Base-by-base conservation (phyloP, 2,113 vertebrate species). In the Spizaetus ornatus region DNA sequence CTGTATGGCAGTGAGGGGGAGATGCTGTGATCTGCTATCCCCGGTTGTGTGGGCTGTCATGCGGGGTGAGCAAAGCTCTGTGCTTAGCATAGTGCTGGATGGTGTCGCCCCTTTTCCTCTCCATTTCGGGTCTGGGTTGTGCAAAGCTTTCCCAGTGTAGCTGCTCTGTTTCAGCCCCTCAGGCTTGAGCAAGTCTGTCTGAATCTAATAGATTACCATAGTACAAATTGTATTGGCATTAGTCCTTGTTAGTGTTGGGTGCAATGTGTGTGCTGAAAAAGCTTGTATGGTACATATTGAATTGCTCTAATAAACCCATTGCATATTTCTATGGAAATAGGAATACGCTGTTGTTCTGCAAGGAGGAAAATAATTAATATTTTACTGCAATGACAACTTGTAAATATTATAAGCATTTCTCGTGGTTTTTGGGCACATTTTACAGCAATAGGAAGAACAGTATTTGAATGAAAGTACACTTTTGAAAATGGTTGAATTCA, bases 41-140 rank as follows among this genome's bases (percentile, higher is more conserved):
- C 25, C 1, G 0, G 12, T 18, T 12, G 7, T 0, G 1, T 47
- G 13, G 40, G 63, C 13, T 32, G 18, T 53, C 20, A 4, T 0
- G 6, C 0, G 0, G 22, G 13, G 4, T 11, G 47, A 36, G 27
- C 56, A 50, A 40, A 48, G 45, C 63, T 70, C 2, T 0, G 45
- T 7, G 71, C 16, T 40, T 19, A 1, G 22, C 0, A 0, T 0
- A 8, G 31, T 3, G 25, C 67, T 73, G 79, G 32, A 11, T 55
- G 82, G 50, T 4, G 3, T 36, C 7, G 1, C 56, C 27, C 42
- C 8, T 65, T 29, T 42, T 78, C 21, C 18, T 34, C n/a, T 36
- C 16, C 0, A 0, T 17, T 56, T 81, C 31, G 7, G 29, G 27
- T 50, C 7, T 3, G 66, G 48, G 13, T 3, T 58, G 59, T 36